Conservation (phyloP, 2,888 invertebrate species). For the Drosophila setosimentum region DNA sequence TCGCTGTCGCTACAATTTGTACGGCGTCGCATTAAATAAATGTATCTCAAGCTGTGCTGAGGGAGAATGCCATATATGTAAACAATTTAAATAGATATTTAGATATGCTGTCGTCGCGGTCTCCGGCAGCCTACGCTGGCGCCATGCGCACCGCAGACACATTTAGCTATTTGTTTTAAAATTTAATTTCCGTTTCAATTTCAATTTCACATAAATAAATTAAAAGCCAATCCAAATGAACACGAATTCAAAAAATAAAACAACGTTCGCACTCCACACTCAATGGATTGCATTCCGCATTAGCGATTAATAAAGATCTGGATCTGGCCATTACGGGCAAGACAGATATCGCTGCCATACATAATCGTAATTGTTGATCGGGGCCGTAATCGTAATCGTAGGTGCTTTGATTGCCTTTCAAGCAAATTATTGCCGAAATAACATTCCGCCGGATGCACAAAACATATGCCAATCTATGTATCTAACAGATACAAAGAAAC, state of each 20-base stretch:
- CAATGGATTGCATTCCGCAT: slow-evolving; percentile 48
- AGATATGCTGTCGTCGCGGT: slow-evolving; percentile 72
- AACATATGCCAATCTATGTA: slow-evolving; percentile 67
- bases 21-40: slow-evolving; percentile 76
- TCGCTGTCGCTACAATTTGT: slow-evolving; percentile 71
- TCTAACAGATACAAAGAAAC: slow-evolving; percentile 20
- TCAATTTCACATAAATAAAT: slow-evolving; percentile 81
- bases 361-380: slow-evolving; percentile 38
- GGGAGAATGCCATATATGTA: slow-evolving; percentile 67
- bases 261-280: slow-evolving; percentile 23
- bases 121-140: slow-evolving; percentile 78
- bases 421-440: slow-evolving; percentile 59
- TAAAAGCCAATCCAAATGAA: slow-evolving; percentile 58
- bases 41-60: slow-evolving; percentile 75
- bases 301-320: slow-evolving; percentile 63
- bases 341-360: slow-evolving; percentile 60
- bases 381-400: slow-evolving; percentile 32
- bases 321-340: slow-evolving; percentile 29
- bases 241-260: slow-evolving; percentile 28
- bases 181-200: slow-evolving; percentile 84
- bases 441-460: slow-evolving; percentile 72
- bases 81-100: slow-evolving; percentile 80
- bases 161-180: slow-evolving; percentile 74
- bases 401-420: slow-evolving; percentile 27
- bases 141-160: slow-evolving; percentile 65